Base-by-base conservation (phyloP, 2,797 vertebrate species). In the Mormyrops boulengeri region DNA sequence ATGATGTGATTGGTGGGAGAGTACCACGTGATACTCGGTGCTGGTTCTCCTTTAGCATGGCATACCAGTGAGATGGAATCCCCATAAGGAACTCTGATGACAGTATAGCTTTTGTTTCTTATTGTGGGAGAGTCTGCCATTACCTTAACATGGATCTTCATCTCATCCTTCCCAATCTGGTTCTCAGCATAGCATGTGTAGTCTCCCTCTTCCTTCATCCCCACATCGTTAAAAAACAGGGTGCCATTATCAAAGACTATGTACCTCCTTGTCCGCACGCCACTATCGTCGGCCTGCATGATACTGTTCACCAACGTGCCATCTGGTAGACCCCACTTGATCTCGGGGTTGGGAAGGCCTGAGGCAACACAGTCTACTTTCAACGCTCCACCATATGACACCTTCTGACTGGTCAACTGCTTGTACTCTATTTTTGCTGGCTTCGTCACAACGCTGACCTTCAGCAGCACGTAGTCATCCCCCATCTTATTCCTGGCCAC, bases 181-280 rank as follows among this genome's bases (percentile, higher is more conserved):
- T 99, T 99, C 88, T 98, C 95, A 0, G 98, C 98, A 2, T 98
- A 96, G 93, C 98, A 99, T 0, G 97, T 99, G 92, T 99, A 99
- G 92, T 98, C 96, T 0, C 98, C 98, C 44, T 97, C 97, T 22
- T 98, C 97, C 8, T 95, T 95, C 93, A 95, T 91, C 2, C 97
- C 97, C 1, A 98, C 97, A 0, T 97, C 96, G n/a, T 97, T 97
- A 91, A 99, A 96, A 93, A 95, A 97, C 44, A 99, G 93, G 0
- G 98, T 99, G 11, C 98, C 98, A 0, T 99, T 99, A 93, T 97
- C 91, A 3, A 99, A 99, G 5, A 99, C 96, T 57, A 97, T 97
- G 0, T 97, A 98, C 91, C 98, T 95, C 89, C 96, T 96, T 0
- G 93, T 94, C 7, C 96, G 96, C 12, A 94, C 94, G 0, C 95